phyloP scores from a whole-genome alignment of 2,888 invertebrate species.

The Drosophila kanekoi region DNA sequence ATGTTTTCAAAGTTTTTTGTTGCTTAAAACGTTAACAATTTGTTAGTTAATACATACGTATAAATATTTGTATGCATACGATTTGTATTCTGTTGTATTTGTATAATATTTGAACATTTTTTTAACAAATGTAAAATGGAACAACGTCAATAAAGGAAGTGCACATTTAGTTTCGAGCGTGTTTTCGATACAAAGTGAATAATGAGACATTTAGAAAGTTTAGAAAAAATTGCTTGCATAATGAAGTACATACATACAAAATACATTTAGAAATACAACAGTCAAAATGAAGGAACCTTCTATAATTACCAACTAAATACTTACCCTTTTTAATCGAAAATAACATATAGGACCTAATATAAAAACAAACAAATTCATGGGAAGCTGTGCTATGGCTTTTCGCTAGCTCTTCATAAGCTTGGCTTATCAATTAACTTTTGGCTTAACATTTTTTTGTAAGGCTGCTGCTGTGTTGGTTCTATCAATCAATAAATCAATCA shows the following conservation, averaged over 20 bases:
- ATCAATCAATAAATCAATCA: conserved; percentile 11
- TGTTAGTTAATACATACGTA: conserved; percentile 50
- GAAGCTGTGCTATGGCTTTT: conserved; percentile 67
- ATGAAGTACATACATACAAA: conserved; percentile 46
- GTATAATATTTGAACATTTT: conserved; percentile 43
- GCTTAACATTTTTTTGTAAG: conserved; percentile 71
- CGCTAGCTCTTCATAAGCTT: conserved; percentile 71
- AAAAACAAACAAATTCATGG: conserved; percentile 71
- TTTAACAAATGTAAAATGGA: conserved; percentile 76
- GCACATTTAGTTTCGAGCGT: conserved; percentile 40
- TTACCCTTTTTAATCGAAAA: conserved; percentile 21
- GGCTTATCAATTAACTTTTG: conserved; percentile 78
- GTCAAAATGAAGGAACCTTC: conserved; percentile 63
- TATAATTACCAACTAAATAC: conserved; percentile 43
- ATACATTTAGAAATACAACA: conserved; percentile 70
- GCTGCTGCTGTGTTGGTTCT: conserved; percentile 59
- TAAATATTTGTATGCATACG: conserved; percentile 38
- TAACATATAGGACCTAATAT: conserved; percentile 28
- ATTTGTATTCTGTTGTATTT: conserved; percentile 41
- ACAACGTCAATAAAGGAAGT: conserved; percentile 77
- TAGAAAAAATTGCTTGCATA: conserved; percentile 45
- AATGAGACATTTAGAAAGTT: conserved; percentile 65
- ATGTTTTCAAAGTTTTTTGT: conserved; percentile 50
- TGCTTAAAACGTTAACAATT: conserved; percentile 79
- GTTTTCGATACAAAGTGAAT: conserved; percentile 28